These are phyloP conservation scores for Dolichallabes microphthalmus DNA, from an alignment of 2,113 vertebrate species.

Conservation along the genomic window DNA sequence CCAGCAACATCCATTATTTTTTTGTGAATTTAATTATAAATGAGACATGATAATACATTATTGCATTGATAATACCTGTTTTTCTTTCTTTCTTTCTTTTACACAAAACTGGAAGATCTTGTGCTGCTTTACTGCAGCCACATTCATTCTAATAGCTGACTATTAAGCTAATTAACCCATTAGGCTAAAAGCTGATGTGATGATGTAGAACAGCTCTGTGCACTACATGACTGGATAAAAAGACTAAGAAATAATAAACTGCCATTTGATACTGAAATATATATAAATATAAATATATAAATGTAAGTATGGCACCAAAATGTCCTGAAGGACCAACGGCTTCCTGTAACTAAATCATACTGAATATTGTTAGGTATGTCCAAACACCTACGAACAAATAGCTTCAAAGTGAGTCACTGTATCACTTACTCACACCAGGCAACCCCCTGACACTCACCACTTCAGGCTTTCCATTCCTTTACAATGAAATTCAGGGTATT, in stretches of 20 bases:
- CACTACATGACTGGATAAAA: neutral
- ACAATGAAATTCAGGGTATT: neutral
- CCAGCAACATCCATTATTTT: neutral
- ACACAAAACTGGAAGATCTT: neutral
- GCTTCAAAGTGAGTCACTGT: slow-evolving; percentile 6
- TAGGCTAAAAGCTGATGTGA: neutral
- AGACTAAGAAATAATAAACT: neutral
- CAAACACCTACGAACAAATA: neutral
- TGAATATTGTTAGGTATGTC: neutral
- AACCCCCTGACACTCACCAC: neutral
- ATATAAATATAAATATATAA: neutral
- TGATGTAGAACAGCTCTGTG: neutral
- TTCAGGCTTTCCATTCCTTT: neutral
- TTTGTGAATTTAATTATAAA: slow-evolving; percentile 1
- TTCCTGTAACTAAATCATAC: neutral
- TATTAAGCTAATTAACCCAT: neutral
- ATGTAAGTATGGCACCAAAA: neutral
- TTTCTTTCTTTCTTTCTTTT: neutral
- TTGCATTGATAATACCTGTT: neutral
- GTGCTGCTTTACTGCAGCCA: neutral
- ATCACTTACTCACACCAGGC: neutral
- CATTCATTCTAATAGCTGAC: neutral
- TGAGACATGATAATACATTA: neutral
- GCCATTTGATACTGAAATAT: neutral
- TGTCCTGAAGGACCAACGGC: neutral